phyloP scores from a whole-genome alignment of 2,113 vertebrate genomes.

The Campylomormyrus tamandua region DNA sequence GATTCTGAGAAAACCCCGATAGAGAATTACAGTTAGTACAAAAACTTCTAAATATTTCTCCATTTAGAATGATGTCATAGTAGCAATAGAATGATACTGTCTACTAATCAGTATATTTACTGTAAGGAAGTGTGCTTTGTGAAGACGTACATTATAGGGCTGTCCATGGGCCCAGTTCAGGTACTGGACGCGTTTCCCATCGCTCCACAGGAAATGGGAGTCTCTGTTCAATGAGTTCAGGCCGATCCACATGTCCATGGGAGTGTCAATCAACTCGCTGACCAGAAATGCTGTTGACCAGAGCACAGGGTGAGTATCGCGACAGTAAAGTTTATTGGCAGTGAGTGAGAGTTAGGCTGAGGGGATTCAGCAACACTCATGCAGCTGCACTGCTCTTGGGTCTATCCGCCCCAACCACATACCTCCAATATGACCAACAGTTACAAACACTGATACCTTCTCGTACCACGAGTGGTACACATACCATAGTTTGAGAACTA shows the following conservation, averaged over 20 bases:
- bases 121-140: background rate
- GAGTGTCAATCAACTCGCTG: background rate
- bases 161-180: constrained; percentile 89
- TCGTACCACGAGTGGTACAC: background rate
- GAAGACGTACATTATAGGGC: background rate
- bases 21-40: background rate
- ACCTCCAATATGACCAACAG: background rate
- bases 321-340: background rate
- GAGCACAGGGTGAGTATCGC: background rate
- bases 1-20: background rate
- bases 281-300: background rate
- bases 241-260: constrained; percentile 73
- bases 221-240: constrained; percentile 87
- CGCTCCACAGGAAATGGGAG: constrained; percentile 82
- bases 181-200: constrained; percentile 70
- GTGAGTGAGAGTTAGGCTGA: background rate
- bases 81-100: background rate
- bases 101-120: background rate
- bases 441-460: background rate
- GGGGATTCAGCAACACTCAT: background rate
- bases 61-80: background rate
- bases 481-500: background rate
- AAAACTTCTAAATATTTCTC: background rate
- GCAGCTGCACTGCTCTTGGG: background rate
- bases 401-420: background rate